A percentile compares a stretch with the other conserved stretches of the same genome.
Evolutionary conservation across 2,797 vertebrate species (phyloP).

Genomic region (Natrix natrix): DNA sequence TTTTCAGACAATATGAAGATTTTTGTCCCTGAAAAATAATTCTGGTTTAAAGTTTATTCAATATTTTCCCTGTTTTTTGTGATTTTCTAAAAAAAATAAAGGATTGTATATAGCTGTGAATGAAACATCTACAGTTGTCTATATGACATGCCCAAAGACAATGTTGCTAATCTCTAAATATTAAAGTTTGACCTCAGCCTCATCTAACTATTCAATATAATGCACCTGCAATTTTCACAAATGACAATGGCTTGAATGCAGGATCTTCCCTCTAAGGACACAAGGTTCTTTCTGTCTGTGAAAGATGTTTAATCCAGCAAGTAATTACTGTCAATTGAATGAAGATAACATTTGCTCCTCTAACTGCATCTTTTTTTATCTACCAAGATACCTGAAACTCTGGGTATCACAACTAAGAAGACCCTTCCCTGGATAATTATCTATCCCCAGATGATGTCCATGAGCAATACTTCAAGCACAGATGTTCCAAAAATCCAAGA

Average conservation of each 20-base stretch:
- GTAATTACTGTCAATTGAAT: background rate
- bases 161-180: background rate
- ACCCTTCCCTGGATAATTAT: background rate
- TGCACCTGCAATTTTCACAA: background rate
- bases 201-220: background rate
- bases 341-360: background rate
- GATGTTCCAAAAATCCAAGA: background rate
- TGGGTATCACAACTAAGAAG: background rate
- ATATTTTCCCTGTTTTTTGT: background rate
- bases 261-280: background rate
- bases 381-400: background rate
- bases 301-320: background rate
- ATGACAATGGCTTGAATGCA: background rate
- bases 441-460: background rate
- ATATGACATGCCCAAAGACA: background rate
- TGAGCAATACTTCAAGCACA: background rate
- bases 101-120: background rate
- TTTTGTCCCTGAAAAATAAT: background rate
- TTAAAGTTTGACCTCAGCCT: background rate
- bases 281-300: background rate
- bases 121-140: background rate
- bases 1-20: background rate
- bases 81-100: background rate
- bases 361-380: background rate
- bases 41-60: background rate